These are phyloP conservation scores for Sus scrofa DNA, from an alignment of 2,113 vertebrate species.

Conservation along the genomic window T2T-Sscrofa CM000828.6:72756001-72756500, in stretches of 20 bases:
- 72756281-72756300: no score
- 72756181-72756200: background rate
- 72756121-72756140: background rate
- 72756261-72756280: background rate
- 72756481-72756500: background rate
- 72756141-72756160: background rate
- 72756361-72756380: background rate
- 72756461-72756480: background rate
- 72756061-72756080: background rate
- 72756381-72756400: background rate
- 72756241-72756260: background rate
- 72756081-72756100: no score
- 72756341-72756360: accelerated
- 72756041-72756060: background rate
- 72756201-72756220: background rate
- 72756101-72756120: background rate
- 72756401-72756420: background rate
- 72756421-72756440: background rate
- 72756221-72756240: accelerated
- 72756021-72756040: no score
- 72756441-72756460: background rate
- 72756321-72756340: no score
- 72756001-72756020: background rate
- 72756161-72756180: background rate
- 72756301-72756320: background rate